Evolutionary conservation across 1,140 invertebrate species (phyloP).

Genomic region (Pomacea maculata): DNA sequence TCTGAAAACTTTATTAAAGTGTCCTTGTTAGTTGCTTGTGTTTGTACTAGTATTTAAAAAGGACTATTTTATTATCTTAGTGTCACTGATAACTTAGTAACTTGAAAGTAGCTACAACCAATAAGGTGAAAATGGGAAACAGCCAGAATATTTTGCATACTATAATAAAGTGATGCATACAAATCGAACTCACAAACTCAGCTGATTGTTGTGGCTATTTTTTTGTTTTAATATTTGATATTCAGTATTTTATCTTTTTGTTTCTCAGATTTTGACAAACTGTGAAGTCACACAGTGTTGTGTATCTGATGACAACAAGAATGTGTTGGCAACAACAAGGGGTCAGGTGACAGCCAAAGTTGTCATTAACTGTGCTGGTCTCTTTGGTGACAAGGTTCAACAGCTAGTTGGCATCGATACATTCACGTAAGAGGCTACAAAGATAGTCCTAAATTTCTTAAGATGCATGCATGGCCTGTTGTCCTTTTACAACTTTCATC

Average conservation of each 20-base stretch:
- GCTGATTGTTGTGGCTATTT: background rate
- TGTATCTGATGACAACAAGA: too few species aligned
- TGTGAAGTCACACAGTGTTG: constrained; percentile 21
- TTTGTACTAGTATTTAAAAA: too few species aligned
- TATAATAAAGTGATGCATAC: background rate
- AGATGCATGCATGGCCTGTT: background rate
- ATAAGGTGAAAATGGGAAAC: too few species aligned
- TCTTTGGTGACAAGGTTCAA: constrained; percentile 54
- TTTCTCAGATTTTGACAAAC: constrained; percentile 27
- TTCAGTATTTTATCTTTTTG: constrained; percentile 1
- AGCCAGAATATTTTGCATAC: background rate
- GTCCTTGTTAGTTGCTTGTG: too few species aligned
- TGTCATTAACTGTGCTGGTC: constrained; percentile 54
- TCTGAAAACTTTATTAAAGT: too few species aligned
- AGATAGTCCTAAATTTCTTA: background rate
- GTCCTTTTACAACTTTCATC: background rate
- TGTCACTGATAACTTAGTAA: too few species aligned
- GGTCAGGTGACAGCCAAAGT: constrained; percentile 23
- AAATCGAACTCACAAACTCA: background rate
- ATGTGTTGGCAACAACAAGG: constrained; percentile 21
- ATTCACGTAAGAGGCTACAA: constrained; percentile 38
- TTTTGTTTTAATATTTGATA: background rate
- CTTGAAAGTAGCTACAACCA: too few species aligned
- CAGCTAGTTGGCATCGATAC: constrained; percentile 36
- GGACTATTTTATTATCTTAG: too few species aligned